Conservation (phyloP, 2,113 vertebrate genomes). For the Silurus meridionalis region DNA sequence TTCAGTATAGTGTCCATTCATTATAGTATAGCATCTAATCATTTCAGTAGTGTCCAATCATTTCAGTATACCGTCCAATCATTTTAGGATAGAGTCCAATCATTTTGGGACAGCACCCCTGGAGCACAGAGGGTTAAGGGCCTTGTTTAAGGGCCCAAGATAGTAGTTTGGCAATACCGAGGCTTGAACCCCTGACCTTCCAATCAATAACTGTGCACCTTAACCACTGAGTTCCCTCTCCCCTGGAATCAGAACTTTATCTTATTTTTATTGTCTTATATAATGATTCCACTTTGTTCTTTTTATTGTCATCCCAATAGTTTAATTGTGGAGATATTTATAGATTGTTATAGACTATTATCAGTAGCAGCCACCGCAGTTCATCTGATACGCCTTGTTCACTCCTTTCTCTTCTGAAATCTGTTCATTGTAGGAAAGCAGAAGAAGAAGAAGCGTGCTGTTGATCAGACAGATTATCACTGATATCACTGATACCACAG, state of each 20-base stretch:
- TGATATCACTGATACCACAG: slow-evolving; percentile 54
- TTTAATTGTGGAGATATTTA: background rate
- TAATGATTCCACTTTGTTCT: background rate
- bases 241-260: background rate
- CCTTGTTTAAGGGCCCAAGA: background rate
- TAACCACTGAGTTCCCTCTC: too few species aligned
- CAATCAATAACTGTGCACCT: too few species aligned
- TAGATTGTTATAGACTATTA: background rate
- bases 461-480: slow-evolving; percentile 56
- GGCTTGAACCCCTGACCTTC: too few species aligned
- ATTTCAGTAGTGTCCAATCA: too few species aligned
- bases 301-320: background rate
- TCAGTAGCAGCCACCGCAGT: background rate
- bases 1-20: too few species aligned
- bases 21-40: too few species aligned
- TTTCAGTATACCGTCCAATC: too few species aligned
- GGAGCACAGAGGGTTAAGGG: background rate
- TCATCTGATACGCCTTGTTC: slow-evolving; percentile 31
- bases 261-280: background rate
- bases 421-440: too few species aligned
- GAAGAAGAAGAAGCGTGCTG: slow-evolving; percentile 36
- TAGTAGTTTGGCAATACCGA: too few species aligned
- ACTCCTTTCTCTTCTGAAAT: slow-evolving; percentile 30
- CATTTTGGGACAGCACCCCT: too few species aligned
- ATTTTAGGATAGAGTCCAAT: too few species aligned